Percentiles rank a stretch among this genome's conserved stretches.
These are phyloP conservation scores for Enteromius treurensis DNA, from an alignment of 2,797 vertebrate species.

Conservation along the genomic window DNA sequence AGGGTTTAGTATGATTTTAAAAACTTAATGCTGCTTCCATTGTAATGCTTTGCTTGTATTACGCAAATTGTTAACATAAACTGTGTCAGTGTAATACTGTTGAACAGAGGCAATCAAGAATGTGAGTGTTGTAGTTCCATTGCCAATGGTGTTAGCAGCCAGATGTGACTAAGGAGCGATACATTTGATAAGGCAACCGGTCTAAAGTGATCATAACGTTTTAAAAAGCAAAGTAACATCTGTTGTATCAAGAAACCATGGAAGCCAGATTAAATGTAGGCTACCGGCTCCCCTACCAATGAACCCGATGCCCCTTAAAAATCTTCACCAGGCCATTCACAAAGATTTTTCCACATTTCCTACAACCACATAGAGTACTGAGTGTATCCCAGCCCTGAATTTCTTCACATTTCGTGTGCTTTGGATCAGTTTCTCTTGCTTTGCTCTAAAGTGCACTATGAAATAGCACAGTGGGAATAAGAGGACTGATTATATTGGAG, in stretches of 20 bases:
- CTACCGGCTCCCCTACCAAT: constrained; percentile 20
- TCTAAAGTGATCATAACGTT: background rate
- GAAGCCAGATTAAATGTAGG: constrained; percentile 12
- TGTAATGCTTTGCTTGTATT: background rate
- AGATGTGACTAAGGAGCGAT: constrained; percentile 4
- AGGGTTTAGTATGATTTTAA: background rate
- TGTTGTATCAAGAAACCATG: constrained; percentile 16
- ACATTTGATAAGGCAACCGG: constrained; percentile 9
- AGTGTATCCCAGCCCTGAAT: constrained; percentile 6
- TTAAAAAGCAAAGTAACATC: constrained; percentile 19
- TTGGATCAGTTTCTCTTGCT: constrained; percentile 14
- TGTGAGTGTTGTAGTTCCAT: background rate
- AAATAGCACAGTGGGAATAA: constrained; percentile 36
- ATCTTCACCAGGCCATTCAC: constrained; percentile 28
- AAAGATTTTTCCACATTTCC: constrained; percentile 45
- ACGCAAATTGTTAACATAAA: background rate
- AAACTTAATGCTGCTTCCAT: background rate
- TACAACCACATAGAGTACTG: constrained; percentile 22
- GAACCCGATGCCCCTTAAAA: constrained; percentile 34
- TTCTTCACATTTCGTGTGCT: constrained; percentile 15
- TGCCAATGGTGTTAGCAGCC: background rate
- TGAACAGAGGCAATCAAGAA: background rate
- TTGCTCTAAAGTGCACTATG: constrained; percentile 24
- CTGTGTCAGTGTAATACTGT: background rate
- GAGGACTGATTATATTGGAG: constrained; percentile 46